These are phyloP conservation scores for Polydrusus cervinus DNA, from an alignment of 2,888 invertebrate genomes.

Conservation along the genomic window DNA sequence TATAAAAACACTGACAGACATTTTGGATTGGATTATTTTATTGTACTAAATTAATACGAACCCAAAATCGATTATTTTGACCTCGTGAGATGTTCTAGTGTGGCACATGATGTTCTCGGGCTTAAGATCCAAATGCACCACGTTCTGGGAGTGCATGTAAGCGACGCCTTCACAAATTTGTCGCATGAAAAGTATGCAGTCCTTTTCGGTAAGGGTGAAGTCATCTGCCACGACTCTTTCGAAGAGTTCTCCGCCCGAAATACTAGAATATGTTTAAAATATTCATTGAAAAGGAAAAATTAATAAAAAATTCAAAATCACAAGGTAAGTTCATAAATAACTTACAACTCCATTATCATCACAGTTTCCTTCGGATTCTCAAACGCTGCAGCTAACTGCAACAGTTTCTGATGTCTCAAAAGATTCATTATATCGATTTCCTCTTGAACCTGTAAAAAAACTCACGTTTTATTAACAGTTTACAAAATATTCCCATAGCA, in stretches of 20 bases:
- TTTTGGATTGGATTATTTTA: too few relatives aligned
- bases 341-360: constrained; percentile 95
- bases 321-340: too few relatives aligned
- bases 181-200: constrained; percentile 87
- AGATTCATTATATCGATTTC: constrained; percentile 92
- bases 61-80: constrained; percentile 95
- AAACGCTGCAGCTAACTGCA: constrained; percentile 88
- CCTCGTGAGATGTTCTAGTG: constrained; percentile 86
- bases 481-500: too few relatives aligned
- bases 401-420: constrained; percentile 87
- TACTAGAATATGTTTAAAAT: constrained; percentile 72
- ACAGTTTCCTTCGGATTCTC: constrained; percentile 85
- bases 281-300: too few relatives aligned
- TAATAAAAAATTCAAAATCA: too few relatives aligned
- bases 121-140: constrained; percentile 94
- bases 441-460: constrained; percentile 74
- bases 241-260: constrained; percentile 94
- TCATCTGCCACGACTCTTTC: constrained; percentile 95
- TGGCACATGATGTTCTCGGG: constrained; percentile 97
- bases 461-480: too few relatives aligned
- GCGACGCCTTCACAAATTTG: constrained; percentile 94
- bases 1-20: background rate
- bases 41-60: constrained; percentile 10
- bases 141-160: constrained; percentile 89
- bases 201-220: constrained; percentile 92